A percentile compares a stretch with the other conserved stretches of the same genome.
These are phyloP conservation scores for Crotophaga sulcirostris DNA, from an alignment of 2,113 vertebrate genomes.

Conservation along the genomic window DNA sequence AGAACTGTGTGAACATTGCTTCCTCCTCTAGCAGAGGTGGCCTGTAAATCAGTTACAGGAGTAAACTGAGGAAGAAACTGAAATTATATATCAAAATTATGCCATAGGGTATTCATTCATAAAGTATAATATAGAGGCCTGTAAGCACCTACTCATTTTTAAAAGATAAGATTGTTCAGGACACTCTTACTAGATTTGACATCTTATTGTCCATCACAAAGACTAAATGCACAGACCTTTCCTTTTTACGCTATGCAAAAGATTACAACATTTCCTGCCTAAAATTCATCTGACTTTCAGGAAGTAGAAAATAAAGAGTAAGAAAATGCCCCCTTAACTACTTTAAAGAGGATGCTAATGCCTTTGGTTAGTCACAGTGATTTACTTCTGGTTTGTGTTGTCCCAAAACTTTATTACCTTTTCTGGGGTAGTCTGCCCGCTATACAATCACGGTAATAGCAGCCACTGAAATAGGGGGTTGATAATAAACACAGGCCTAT, in stretches of 20 bases:
- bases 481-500: not conserved
- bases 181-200: not conserved
- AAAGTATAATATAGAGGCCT: not conserved
- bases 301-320: not conserved
- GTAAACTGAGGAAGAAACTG: not conserved
- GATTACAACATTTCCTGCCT: not conserved
- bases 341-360: not conserved
- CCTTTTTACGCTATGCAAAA: not conserved
- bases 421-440: not conserved
- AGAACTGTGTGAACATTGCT: not conserved
- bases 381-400: not conserved
- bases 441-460: not conserved
- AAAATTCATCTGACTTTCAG: not conserved
- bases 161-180: not conserved
- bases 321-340: not conserved
- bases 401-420: not conserved
- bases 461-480: not conserved
- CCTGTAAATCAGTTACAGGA: not conserved
- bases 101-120: not conserved
- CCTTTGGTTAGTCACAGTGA: not conserved
- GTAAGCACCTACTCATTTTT: not conserved
- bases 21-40: not conserved
- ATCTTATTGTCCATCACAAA: not conserved
- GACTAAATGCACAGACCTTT: not conserved
- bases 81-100: not conserved